phyloP scores from a whole-genome alignment of 2,113 vertebrate species.

The Eonycteris spelaea region DNA sequence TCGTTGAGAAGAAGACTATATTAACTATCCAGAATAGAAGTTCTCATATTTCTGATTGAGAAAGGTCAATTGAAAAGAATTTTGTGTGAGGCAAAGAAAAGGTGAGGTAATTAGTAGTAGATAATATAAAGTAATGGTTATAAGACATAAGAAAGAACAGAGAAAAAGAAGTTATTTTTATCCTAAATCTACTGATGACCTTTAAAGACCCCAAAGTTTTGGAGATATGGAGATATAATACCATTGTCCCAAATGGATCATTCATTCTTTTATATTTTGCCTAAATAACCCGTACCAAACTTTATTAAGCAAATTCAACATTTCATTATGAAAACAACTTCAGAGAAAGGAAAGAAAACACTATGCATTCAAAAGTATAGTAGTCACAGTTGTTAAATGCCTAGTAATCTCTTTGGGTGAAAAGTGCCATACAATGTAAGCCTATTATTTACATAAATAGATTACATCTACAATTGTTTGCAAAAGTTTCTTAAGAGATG shows the following conservation, averaged over 20 bases:
- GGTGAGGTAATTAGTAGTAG: background rate
- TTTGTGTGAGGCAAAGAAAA: background rate
- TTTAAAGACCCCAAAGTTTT: background rate
- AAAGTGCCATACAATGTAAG: background rate
- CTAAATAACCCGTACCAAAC: background rate
- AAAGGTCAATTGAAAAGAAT: background rate
- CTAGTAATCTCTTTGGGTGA: conserved; percentile 24
- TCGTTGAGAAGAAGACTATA: background rate
- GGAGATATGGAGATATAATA: background rate
- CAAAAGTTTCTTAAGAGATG: conserved; percentile 46
- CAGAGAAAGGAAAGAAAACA: conserved; percentile 1
- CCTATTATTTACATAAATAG: conserved; percentile 54
- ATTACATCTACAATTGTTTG: conserved; percentile 50
- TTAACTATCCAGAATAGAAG: background rate
- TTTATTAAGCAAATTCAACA: background rate
- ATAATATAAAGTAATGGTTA: background rate
- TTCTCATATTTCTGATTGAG: background rate
- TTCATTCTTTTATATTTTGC: background rate
- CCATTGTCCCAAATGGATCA: background rate
- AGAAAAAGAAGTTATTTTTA: background rate
- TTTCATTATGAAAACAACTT: conserved; percentile 50
- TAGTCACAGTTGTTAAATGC: conserved; percentile 5
- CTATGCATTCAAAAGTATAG: background rate
- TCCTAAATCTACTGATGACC: background rate
- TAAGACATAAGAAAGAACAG: background rate